A percentile compares a stretch with the other conserved stretches of the same genome.
phyloP scores from a whole-genome alignment of 1,140 invertebrate genomes.

The Euura saliciscinereae region DNA sequence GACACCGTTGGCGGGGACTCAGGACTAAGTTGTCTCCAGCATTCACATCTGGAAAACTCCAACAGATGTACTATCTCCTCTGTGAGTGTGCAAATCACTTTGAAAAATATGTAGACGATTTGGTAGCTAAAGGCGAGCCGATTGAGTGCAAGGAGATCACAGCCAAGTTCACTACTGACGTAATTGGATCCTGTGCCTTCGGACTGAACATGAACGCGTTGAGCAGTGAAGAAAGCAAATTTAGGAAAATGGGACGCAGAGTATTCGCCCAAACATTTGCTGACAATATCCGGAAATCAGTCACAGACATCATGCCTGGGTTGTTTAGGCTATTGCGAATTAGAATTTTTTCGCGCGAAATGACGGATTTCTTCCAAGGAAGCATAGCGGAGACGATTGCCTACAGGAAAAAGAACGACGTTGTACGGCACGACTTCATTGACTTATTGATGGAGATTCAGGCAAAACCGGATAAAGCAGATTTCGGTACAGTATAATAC shows the following conservation, averaged over 20 bases:
- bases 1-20: conserved; percentile 35
- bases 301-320: conserved; percentile 22
- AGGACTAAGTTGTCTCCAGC: conserved; percentile 19
- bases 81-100: conserved; percentile 50
- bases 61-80: conserved; percentile 42
- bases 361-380: conserved; percentile 55
- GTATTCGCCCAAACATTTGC: conserved; percentile 24
- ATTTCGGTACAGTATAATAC: conserved; percentile 9
- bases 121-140: conserved; percentile 37
- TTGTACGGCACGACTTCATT: conserved; percentile 60
- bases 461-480: conserved; percentile 39
- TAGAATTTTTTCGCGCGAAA: conserved; percentile 31
- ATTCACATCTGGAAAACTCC: conserved; percentile 32
- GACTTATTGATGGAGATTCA: conserved; percentile 56
- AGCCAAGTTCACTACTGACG: conserved; percentile 59
- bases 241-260: conserved; percentile 45
- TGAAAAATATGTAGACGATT: conserved; percentile 41
- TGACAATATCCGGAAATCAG: neutral
- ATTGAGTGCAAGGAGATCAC: conserved; percentile 59
- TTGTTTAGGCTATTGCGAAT: conserved; percentile 22
- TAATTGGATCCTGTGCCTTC: conserved; percentile 64
- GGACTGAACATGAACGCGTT: conserved; percentile 61
- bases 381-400: conserved; percentile 53
- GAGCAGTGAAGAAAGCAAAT: conserved; percentile 53
- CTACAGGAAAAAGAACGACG: conserved; percentile 53